Percentiles rank a stretch among this genome's conserved stretches.
Conservation (phyloP, 2,888 invertebrate species). For the Drosophila trichaetosa region DNA sequence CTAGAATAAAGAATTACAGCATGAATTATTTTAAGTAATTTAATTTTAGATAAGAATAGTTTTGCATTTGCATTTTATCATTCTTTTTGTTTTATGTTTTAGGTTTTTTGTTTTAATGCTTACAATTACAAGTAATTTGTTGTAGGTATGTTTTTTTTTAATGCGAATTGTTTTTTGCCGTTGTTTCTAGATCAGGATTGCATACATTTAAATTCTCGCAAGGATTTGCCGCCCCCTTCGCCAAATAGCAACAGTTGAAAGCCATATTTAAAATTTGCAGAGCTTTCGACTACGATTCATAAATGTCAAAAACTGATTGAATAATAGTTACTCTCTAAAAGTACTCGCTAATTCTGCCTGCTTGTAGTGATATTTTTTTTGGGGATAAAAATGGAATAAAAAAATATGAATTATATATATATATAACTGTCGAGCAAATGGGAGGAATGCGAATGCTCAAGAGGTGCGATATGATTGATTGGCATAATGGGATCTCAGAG, state of each 20-base stretch:
- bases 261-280: slow-evolving; percentile 16
- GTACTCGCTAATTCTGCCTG: slow-evolving; percentile 1
- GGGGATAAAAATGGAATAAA: slow-evolving; percentile 7
- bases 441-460: slow-evolving; percentile 31
- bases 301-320: slow-evolving; percentile 31
- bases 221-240: neutral
- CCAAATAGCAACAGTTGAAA: slow-evolving; percentile 4
- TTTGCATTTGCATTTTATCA: slow-evolving; percentile 22
- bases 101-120: slow-evolving; percentile 25
- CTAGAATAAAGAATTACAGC: slow-evolving; percentile 51
- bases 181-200: slow-evolving; percentile 14
- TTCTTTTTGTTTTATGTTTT: slow-evolving; percentile 11
- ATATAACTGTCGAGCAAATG: slow-evolving; percentile 25
- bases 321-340: slow-evolving; percentile 20
- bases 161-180: slow-evolving; percentile 33
- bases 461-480: slow-evolving; percentile 59
- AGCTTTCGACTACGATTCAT: slow-evolving; percentile 2
- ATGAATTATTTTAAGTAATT: slow-evolving; percentile 35
- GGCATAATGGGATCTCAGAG: slow-evolving; percentile 48
- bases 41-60: slow-evolving; percentile 40
- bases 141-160: slow-evolving; percentile 38
- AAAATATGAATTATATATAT: slow-evolving; percentile 9
- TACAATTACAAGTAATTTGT: slow-evolving; percentile 42
- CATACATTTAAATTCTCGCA: neutral
- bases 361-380: neutral